Evolutionary conservation across 2,113 vertebrate genomes (phyloP).

Genomic region (Empidonax traillii): DNA sequence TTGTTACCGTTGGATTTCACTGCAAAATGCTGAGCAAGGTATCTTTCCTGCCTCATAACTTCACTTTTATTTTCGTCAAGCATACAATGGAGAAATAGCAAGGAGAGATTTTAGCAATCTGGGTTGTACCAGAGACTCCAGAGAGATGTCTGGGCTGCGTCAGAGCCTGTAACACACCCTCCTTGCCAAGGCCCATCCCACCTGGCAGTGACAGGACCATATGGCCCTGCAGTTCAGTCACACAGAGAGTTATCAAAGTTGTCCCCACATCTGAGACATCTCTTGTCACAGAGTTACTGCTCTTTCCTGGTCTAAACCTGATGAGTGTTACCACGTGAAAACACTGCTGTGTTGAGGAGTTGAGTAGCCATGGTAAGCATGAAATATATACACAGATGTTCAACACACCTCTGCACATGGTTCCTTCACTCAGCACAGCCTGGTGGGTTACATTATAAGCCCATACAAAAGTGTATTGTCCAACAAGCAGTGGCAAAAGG

Average conservation of each 20-base stretch:
- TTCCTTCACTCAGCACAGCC: neutral
- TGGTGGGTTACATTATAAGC: neutral
- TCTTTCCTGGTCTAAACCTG: neutral
- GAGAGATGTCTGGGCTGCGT: neutral
- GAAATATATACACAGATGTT: neutral
- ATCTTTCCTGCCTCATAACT: neutral
- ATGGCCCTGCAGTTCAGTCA: neutral
- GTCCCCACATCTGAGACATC: neutral
- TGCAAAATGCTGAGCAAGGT: neutral
- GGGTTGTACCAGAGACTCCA: neutral
- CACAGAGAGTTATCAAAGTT: neutral
- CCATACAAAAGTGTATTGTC: fast-evolving
- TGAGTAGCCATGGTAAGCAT: neutral
- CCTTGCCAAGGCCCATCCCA: neutral
- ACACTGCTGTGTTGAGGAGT: neutral
- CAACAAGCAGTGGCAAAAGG: neutral
- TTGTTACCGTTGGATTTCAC: neutral
- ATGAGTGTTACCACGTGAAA: neutral
- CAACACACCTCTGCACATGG: fast-evolving
- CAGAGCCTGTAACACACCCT: neutral
- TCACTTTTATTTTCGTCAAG: neutral
- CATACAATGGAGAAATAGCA: neutral
- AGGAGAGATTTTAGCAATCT: neutral
- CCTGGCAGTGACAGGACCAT: neutral
- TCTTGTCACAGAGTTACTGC: neutral